Conservation (phyloP, 1,140 invertebrate genomes). For the Trinorchestia longiramus region DNA sequence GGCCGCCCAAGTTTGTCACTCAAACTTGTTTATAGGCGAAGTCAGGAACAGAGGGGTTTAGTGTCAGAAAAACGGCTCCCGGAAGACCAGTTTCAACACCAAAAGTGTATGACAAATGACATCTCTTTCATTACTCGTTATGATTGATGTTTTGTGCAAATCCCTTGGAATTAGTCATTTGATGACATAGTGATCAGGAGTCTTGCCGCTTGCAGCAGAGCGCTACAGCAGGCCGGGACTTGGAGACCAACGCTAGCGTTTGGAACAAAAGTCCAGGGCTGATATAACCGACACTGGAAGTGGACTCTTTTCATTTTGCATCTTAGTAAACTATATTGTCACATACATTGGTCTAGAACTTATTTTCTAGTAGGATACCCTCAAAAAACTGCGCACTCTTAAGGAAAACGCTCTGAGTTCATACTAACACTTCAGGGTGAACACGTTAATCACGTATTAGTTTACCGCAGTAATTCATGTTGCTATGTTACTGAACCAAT, state of each 20-base stretch:
- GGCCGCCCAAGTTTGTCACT: not conserved
- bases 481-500: too few relatives aligned
- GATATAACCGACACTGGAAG: too few relatives aligned
- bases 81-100: not conserved
- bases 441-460: too few relatives aligned
- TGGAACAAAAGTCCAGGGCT: too few relatives aligned
- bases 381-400: too few relatives aligned
- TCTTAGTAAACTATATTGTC: too few relatives aligned
- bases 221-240: not conserved
- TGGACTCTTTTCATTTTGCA: too few relatives aligned
- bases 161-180: not conserved
- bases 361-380: too few relatives aligned
- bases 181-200: not conserved
- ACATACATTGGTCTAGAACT: too few relatives aligned
- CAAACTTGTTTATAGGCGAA: not conserved
- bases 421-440: too few relatives aligned
- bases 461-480: too few relatives aligned
- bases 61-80: not conserved
- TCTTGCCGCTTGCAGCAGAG: not conserved
- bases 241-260: not conserved
- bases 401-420: too few relatives aligned
- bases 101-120: not conserved
- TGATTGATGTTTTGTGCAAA: not conserved
- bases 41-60: not conserved
- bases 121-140: not conserved